phyloP scores from a whole-genome alignment of 2,113 vertebrate species.

The Trogon melanurus region DNA sequence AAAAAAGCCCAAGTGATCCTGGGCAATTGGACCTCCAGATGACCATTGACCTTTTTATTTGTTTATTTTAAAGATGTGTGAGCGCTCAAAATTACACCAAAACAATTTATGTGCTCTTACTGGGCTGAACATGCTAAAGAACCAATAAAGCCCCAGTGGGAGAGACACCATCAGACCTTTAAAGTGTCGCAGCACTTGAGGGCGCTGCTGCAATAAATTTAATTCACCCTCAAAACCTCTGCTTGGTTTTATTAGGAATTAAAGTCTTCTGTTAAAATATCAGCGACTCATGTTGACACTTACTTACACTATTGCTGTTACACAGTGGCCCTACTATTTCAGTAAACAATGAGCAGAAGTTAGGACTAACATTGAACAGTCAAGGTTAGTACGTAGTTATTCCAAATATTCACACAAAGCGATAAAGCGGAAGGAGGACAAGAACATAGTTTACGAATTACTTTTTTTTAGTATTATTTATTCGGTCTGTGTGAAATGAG shows the following conservation, averaged over 20 bases:
- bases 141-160: neutral
- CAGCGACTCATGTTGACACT: neutral
- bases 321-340: neutral
- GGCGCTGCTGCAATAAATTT: conserved; percentile 70
- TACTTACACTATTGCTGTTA: neutral
- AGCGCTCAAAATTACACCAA: neutral
- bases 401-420: neutral
- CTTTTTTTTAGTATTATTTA: neutral
- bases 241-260: neutral
- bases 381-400: conserved; percentile 33
- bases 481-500: neutral
- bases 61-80: conserved; percentile 1
- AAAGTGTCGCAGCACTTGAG: conserved; percentile 51
- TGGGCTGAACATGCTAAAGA: neutral
- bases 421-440: neutral
- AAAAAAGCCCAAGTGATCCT: neutral
- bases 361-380: neutral
- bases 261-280: neutral
- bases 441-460: neutral
- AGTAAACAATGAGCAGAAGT: neutral
- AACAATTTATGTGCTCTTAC: neutral
- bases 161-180: neutral
- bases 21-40: neutral
- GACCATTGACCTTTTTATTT: neutral
- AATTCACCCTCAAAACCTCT: conserved; percentile 7